These are phyloP conservation scores for Peromyscus polionotus DNA, from an alignment of 2,113 vertebrate genomes.

Conservation along the genomic window DNA sequence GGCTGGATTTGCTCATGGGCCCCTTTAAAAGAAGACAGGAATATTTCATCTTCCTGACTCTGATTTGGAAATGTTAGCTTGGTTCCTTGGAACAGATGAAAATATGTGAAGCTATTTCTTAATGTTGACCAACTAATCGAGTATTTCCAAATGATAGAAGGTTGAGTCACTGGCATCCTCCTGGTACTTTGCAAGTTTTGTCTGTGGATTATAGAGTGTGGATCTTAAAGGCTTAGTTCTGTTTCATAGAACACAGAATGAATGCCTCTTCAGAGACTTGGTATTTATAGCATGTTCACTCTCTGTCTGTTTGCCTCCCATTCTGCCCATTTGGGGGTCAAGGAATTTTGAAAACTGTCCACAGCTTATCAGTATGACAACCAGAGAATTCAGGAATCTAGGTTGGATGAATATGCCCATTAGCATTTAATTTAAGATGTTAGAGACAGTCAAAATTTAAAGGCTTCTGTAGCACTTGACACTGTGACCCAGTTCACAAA, in stretches of 20 bases:
- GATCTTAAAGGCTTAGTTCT: conserved; percentile 62
- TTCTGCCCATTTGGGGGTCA: conserved; percentile 29
- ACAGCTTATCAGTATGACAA: conserved; percentile 53
- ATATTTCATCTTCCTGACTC: not conserved
- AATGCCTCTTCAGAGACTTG: conserved; percentile 50
- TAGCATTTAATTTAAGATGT: conserved; percentile 69
- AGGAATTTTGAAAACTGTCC: conserved; percentile 37
- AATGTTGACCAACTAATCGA: conserved; percentile 62
- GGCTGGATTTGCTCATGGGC: conserved; percentile 42
- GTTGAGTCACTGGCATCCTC: conserved; percentile 42
- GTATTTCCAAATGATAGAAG: conserved; percentile 61
- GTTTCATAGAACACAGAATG: conserved; percentile 40
- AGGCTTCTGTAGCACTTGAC: conserved; percentile 56
- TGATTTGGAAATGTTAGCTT: conserved; percentile 62
- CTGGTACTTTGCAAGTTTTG: conserved; percentile 56
- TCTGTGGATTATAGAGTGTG: conserved; percentile 57
- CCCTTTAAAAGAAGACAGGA: conserved; percentile 37
- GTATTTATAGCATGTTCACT: not conserved
- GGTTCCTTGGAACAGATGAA: conserved; percentile 60
- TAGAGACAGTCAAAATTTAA: conserved; percentile 60
- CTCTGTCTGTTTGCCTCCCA: not conserved
- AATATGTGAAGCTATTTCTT: conserved; percentile 53
- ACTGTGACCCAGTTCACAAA: conserved; percentile 67
- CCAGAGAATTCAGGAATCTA: conserved; percentile 55
- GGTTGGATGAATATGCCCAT: not conserved